Conservation (phyloP, 2,797 vertebrate genomes). For the Sebastes goodei region DNA sequence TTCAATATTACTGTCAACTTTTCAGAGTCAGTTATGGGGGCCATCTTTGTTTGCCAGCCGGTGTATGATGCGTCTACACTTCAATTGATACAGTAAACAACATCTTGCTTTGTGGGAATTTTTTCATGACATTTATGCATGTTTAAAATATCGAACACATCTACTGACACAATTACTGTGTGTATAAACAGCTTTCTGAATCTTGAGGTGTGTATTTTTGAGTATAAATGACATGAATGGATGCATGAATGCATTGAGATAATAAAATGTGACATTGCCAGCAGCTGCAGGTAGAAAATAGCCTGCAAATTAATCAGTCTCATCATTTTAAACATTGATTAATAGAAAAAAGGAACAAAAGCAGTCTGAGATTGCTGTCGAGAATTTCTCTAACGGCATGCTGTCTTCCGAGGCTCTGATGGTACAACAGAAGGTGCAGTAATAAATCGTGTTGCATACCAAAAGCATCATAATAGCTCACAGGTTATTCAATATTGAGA, state of each 20-base stretch:
- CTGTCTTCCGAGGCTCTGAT: slow-evolving; percentile 21
- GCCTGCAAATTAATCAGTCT: slow-evolving; percentile 28
- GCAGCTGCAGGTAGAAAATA: slow-evolving; percentile 34
- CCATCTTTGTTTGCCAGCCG: slow-evolving; percentile 30
- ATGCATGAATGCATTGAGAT: slow-evolving; percentile 10
- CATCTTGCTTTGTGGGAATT: slow-evolving; percentile 37
- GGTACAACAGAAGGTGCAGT: slow-evolving; percentile 59
- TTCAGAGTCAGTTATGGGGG: slow-evolving; percentile 35
- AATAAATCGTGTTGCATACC: slow-evolving; percentile 66
- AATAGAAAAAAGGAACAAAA: slow-evolving; percentile 19
- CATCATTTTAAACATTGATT: slow-evolving; percentile 21
- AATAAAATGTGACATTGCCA: slow-evolving; percentile 24
- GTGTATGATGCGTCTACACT: not conserved
- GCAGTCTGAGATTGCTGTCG: slow-evolving; percentile 23
- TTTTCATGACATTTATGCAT: slow-evolving; percentile 5
- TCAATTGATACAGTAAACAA: slow-evolving; percentile 46
- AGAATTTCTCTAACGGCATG: slow-evolving; percentile 24
- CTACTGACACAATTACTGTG: slow-evolving; percentile 2
- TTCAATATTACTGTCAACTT: slow-evolving; percentile 35
- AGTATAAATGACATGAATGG: slow-evolving; percentile 21
- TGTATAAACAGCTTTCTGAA: not conserved
- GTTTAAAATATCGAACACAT: slow-evolving; percentile 23
- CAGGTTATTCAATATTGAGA: slow-evolving; percentile 61
- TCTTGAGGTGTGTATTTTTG: not conserved
- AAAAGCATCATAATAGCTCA: slow-evolving; percentile 64